Conservation (phyloP, 2,113 vertebrate species). For the Xenopus borealis region DNA sequence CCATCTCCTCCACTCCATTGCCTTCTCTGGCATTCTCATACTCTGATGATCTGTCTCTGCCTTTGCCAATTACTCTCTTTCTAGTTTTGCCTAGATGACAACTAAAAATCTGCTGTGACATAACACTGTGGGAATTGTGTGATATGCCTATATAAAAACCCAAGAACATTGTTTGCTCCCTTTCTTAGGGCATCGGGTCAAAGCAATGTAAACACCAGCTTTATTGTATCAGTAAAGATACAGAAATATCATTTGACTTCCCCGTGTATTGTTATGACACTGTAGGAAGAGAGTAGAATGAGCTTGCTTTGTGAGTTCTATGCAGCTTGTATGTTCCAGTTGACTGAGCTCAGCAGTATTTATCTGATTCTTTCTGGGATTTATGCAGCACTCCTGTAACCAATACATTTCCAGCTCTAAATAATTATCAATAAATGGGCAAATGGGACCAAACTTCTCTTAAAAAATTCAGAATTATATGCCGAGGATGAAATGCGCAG, state of each 20-base stretch:
- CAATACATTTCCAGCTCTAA: no score
- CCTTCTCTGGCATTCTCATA: no score
- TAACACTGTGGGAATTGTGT: neutral
- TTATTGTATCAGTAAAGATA: neutral
- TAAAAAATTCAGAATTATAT: no score
- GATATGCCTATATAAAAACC: neutral
- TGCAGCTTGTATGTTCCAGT: neutral
- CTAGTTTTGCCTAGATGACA: neutral
- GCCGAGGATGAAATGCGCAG: no score
- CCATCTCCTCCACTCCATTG: no score
- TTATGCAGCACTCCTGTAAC: neutral
- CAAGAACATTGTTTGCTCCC: neutral
- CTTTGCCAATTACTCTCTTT: neutral
- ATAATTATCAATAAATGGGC: no score
- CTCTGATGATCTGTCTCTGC: no score
- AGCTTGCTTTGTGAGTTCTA: conserved; percentile 1
- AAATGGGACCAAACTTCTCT: no score
- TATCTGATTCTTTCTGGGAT: neutral
- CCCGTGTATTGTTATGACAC: neutral
- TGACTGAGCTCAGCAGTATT: neutral
- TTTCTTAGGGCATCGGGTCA: neutral
- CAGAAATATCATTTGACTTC: neutral
- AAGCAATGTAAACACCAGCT: neutral
- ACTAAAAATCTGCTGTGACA: neutral
- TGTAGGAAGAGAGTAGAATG: neutral